Base-by-base conservation (phyloP, 2,888 invertebrate species). In the Bellardia bayeri region DNA sequence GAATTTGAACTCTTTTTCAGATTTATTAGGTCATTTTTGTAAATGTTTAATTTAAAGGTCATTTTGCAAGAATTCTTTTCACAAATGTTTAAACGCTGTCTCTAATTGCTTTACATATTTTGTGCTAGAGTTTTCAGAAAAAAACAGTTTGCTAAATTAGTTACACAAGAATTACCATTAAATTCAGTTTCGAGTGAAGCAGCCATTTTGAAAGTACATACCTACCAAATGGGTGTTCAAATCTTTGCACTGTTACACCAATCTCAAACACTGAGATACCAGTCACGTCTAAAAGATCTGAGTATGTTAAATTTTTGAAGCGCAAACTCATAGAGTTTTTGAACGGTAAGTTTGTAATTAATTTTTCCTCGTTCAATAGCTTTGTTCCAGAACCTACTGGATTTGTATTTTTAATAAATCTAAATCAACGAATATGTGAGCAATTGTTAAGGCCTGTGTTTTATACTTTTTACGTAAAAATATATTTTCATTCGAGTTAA, bases 21-120 rank as follows among this genome's bases (percentile, higher is more conserved):
- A 63, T 61, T 78, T 87, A 78, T 87, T 84, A 51, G 72, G 8
- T 61, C 81, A 80, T 66, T 63, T 64, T 51, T 33, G 3, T 56
- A 6, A 56, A 16, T 37, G 5, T 37, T 23, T 7, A 75, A 58
- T 69, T 37, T 83, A 64, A 86, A 86, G 86, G 83, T 40, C 75
- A 80, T 56, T 71, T 58, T 13, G 11, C n/a, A 37, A 37, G 3
- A 40, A n/a, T 58, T 1, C 23, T n/a, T 23, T 54, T n/a, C 2
- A 45, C 3, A 45, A 45, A 11, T 45, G 8, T 45, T 9, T 45
- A 45, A 45, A 23, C 56, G 23, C 8, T 3, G 61, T 16, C 3
- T 56, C 9, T 63, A 6, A 0, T 33, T 7, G 8, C 0, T 2
- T 14, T 37, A 16, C 8, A 64, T 40, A 40, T 16, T 16, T 2